Base-by-base conservation (phyloP, 1,140 invertebrate species). In the Drosophila erecta region DNA sequence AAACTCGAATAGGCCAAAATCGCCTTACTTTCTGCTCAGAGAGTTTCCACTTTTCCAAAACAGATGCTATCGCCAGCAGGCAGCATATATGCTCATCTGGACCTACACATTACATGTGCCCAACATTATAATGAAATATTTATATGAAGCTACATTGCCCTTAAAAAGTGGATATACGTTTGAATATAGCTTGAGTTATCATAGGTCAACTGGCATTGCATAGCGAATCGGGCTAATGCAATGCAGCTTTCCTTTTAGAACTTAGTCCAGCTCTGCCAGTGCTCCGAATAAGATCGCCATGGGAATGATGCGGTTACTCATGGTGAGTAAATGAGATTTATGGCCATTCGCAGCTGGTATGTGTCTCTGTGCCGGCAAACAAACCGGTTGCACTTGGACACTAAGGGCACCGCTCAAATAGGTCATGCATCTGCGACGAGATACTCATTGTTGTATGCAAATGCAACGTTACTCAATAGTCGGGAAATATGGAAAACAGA, bases 261-360 rank as follows among this genome's bases (percentile, higher is more conserved):
- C 30, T 35, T 51, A 51, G 49, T 51, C 30, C 49, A 17, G 30
- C 49, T 51, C 20, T 35, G 49, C n/a, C n/a, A 35, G 27, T 51
- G 30, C 49, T 20, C 15, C 49, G 30, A 30, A 35, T 27, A 30
- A 35, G 15, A 51, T 51, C 49, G n/a, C 30, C 49, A 35, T 35
- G 27, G 6, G 15, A 51, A 35, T 51, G 49, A 15, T 30, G 35
- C 49, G 30, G 30, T 35, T 51, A 30, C 30, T 51, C 30, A 12
- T 30, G 49, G 49, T 51, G 30, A 51, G 49, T 51, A 20, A 51
- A 35, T 35, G 30, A 20, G 30, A 51, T 50, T 50, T 33, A 51
- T 50, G 49, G 49, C 30, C 49, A 51, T 35, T 50, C 17, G 30
- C 22, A 2, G 22, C 1, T 22, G 2, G n/a, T 35, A 33, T 33